A percentile compares a stretch with the other conserved stretches of the same genome.
phyloP scores from a whole-genome alignment of 2,888 invertebrate genomes.

The Malachius bipustulatus region DNA sequence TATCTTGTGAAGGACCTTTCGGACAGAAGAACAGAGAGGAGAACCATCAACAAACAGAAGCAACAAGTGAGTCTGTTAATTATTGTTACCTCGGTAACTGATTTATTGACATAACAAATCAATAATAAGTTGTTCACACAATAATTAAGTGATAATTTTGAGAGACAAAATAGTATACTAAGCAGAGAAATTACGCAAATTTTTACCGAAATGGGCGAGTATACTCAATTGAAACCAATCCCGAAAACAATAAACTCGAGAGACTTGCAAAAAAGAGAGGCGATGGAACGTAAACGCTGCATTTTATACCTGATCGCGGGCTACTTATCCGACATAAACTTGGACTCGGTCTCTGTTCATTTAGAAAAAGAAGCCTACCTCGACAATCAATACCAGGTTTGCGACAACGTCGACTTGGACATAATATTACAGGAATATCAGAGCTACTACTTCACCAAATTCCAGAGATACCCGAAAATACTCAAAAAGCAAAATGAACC shows the following conservation, averaged over 20 bases:
- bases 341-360: slow-evolving; percentile 48
- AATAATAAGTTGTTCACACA: no score
- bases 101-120: no score
- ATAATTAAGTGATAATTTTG: no score
- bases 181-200: no score
- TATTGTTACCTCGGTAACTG: no score
- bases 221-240: slow-evolving; percentile 5
- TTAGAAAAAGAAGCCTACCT: slow-evolving; percentile 63
- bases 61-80: no score
- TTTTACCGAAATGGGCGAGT: slow-evolving; percentile 12
- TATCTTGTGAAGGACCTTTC: slow-evolving; percentile 47
- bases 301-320: slow-evolving; percentile 53
- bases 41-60: no score
- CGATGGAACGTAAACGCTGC: slow-evolving; percentile 37
- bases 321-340: slow-evolving; percentile 56
- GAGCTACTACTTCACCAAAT: slow-evolving; percentile 73
- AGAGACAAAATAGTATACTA: no score
- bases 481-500: slow-evolving; percentile 42
- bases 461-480: slow-evolving; percentile 77
- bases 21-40: no score
- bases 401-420: slow-evolving; percentile 86
- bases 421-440: slow-evolving; percentile 82
- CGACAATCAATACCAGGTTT: slow-evolving; percentile 57
- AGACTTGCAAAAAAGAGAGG: slow-evolving; percentile 25
- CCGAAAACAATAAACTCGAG: slow-evolving; percentile 1